Evolutionary conservation across 92 coral and sea anemone genomes (phyloP).

Genomic region (Bergia sp.): DNA sequence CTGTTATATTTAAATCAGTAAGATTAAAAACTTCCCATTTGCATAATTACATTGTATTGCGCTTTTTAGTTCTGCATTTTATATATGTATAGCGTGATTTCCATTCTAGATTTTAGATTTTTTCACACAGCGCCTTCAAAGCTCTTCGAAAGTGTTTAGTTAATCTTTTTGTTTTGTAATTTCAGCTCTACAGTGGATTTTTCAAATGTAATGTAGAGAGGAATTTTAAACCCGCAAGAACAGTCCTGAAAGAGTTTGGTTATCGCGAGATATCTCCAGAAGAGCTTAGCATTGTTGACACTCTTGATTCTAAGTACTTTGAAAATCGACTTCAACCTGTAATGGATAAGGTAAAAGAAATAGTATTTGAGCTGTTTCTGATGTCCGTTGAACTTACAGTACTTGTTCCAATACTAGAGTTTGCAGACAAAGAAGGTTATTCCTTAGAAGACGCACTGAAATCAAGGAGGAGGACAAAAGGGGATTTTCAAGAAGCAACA

Average conservation of each 20-base stretch:
- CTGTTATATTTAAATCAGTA: too few relatives aligned
- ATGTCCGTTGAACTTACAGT: conserved; percentile 60
- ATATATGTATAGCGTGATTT: neutral
- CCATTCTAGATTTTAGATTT: neutral
- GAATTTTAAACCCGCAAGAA: conserved; percentile 29
- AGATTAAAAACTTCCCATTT: too few relatives aligned
- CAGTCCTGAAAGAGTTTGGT: conserved; percentile 60
- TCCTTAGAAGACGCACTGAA: conserved; percentile 47
- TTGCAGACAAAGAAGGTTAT: conserved; percentile 18
- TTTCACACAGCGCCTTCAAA: neutral
- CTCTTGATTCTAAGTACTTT: neutral
- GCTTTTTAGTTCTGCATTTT: too few relatives aligned
- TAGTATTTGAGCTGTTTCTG: conserved; percentile 62
- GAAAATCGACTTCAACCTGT: neutral
- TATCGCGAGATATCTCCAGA: conserved; percentile 49
- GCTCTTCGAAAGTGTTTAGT: neutral
- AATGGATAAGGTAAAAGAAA: neutral
- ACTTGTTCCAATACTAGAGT: conserved; percentile 49
- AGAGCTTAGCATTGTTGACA: conserved; percentile 41
- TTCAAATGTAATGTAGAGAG: conserved; percentile 58
- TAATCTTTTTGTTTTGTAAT: neutral
- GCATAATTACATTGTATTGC: neutral
- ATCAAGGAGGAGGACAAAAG: conserved; percentile 43
- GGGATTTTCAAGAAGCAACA: conserved; percentile 41
- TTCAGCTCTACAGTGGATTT: conserved; percentile 71